Evolutionary conservation across 2,797 vertebrate genomes (phyloP), one percentile per base, ranked within the genome.

Genomic region (Mionectes olivaceus): DNA sequence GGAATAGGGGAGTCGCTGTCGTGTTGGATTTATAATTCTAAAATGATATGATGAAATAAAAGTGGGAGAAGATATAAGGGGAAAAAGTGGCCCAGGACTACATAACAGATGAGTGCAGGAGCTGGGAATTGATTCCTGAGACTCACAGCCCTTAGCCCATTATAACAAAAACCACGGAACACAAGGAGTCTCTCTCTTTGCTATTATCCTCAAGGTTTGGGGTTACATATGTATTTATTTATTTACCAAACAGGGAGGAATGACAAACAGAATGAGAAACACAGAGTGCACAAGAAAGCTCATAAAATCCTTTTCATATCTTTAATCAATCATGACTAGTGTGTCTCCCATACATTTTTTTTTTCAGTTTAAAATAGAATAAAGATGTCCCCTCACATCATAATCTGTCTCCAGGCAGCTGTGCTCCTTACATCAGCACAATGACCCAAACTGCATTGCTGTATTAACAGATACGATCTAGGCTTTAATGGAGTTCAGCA

Each of bases 401-500:
- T 97, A 96, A 98, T 97, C 97, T 97, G 97, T 97, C 97, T 97
- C 87, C 94, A 94, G 93, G 94, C 96, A 97, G 96, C 96, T 83
- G 94, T 92, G 95, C 95, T 94, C 96, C 92, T 97, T 95, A 79
- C 93, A 86, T 97, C 93, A 97, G 95, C 96, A 98, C 97, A 97
- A 97, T 97, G 98, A 98, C 98, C 97, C 97, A 96, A 93, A 94
- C 93, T 94, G 95, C 88, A 97, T 60, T 92, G 93, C 93, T 98
- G 95, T 95, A 98, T 98, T 97, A 98, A 95, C 97, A 97, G 98
- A 98, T 98, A 97, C 11, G 15, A 98, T 98, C 98, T 97, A 69
- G 92, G 93, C 97, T 97, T 98, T 98, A 98, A 98, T 98, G 97
- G 97, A 97, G 97, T 97, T 98, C 97, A 97, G 96, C 96, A 88